Conservation (phyloP, 1,140 invertebrate species). For the Batillaria attramentaria region DNA sequence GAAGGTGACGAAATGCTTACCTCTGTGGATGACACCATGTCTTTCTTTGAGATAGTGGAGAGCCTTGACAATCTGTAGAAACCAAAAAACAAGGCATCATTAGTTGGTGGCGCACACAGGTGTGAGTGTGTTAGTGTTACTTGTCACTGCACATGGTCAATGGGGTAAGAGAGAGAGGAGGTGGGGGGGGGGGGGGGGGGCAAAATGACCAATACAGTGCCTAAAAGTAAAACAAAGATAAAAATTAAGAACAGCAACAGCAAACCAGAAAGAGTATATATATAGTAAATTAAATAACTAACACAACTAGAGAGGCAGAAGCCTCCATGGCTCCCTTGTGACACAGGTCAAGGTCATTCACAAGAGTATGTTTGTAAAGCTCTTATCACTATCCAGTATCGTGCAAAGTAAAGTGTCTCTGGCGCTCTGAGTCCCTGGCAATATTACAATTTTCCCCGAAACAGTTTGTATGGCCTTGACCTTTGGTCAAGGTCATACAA, state of each 20-base stretch:
- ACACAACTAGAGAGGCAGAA: not conserved
- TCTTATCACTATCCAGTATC: too few relatives aligned
- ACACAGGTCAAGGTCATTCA: too few relatives aligned
- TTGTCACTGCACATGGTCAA: too few relatives aligned
- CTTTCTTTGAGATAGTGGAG: constrained; percentile 96
- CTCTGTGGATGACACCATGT: constrained; percentile 96
- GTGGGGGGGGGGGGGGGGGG: too few relatives aligned
- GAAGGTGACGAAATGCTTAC: constrained; percentile 50
- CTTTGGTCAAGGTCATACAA: too few relatives aligned
- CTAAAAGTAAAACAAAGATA: not conserved
- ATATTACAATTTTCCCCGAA: too few relatives aligned
- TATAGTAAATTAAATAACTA: not conserved
- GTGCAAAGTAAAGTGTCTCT: too few relatives aligned
- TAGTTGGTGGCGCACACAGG: not conserved
- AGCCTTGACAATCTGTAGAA: constrained; percentile 91
- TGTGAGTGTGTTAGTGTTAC: constrained; percentile 13
- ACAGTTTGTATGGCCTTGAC: too few relatives aligned
- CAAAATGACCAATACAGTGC: not conserved
- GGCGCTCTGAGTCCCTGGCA: too few relatives aligned
- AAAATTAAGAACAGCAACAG: not conserved
- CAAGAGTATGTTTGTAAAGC: too few relatives aligned
- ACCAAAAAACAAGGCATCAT: constrained; percentile 28
- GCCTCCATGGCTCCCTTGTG: too few relatives aligned
- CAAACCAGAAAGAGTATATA: not conserved
- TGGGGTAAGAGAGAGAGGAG: too few relatives aligned